These are phyloP conservation scores for Cabera pusaria DNA, from an alignment of 2,888 invertebrate species.

Conservation along the genomic window DNA sequence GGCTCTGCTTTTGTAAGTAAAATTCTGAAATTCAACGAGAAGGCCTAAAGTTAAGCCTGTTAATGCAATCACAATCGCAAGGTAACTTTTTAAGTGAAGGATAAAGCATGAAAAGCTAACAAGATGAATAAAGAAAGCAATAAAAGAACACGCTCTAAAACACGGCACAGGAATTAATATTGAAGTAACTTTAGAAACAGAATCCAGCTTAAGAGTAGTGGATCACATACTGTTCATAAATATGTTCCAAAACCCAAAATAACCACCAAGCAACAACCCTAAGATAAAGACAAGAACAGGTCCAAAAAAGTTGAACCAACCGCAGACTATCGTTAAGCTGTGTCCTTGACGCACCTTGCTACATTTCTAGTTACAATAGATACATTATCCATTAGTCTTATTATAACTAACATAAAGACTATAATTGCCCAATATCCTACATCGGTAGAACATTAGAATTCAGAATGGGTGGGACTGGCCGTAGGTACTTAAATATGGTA, in stretches of 20 bases:
- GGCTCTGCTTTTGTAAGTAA: too few relatives aligned
- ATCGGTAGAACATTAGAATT: slow-evolving; percentile 51
- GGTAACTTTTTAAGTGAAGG: too few relatives aligned
- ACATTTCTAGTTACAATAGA: slow-evolving; percentile 53
- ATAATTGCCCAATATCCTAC: slow-evolving; percentile 34
- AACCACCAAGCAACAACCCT: slow-evolving; percentile 34
- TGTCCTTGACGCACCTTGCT: slow-evolving; percentile 74
- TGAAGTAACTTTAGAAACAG: too few relatives aligned
- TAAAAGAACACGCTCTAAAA: too few relatives aligned
- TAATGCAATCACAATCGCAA: too few relatives aligned
- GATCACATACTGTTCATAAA: too few relatives aligned
- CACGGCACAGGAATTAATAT: too few relatives aligned
- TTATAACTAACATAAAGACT: slow-evolving; percentile 34
- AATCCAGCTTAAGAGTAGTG: too few relatives aligned
- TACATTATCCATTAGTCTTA: slow-evolving; percentile 41
- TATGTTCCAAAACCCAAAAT: background rate
- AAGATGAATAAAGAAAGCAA: too few relatives aligned
- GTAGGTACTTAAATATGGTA: slow-evolving; percentile 42
- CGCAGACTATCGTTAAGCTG: slow-evolving; percentile 51
- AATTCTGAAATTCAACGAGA: too few relatives aligned
- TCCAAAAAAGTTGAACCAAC: slow-evolving; percentile 58
- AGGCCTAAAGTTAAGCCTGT: too few relatives aligned
- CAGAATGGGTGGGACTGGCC: slow-evolving; percentile 52
- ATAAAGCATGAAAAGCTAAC: too few relatives aligned
- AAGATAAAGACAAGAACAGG: slow-evolving; percentile 47